Evolutionary conservation across 1,140 invertebrate genomes (phyloP).

Genomic region (Stenopsyche tienmushanensis): DNA sequence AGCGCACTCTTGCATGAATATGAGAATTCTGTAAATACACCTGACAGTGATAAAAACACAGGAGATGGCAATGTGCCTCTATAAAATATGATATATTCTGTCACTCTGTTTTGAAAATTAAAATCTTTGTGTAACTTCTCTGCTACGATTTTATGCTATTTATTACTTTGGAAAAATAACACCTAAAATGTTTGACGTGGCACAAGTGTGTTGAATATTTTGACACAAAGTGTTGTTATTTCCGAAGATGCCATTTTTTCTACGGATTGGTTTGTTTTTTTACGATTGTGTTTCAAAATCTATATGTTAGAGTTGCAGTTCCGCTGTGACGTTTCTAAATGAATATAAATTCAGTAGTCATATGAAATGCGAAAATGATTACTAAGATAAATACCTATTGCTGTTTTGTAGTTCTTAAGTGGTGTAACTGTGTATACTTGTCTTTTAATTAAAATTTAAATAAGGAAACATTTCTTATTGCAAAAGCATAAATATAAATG

Average conservation of each 20-base stretch:
- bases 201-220: too few species aligned
- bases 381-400: neutral
- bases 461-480: slow-evolving; percentile 22
- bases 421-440: slow-evolving; percentile 28
- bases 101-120: neutral
- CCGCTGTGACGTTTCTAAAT: too few species aligned
- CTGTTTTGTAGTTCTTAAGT: slow-evolving; percentile 26
- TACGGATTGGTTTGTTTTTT: too few species aligned
- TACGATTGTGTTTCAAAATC: too few species aligned
- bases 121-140: neutral
- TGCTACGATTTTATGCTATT: too few species aligned
- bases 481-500: neutral
- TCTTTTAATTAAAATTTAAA: slow-evolving; percentile 20
- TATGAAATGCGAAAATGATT: too few species aligned
- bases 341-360: too few species aligned
- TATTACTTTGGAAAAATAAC: too few species aligned
- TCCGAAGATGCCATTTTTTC: too few species aligned
- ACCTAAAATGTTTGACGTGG: too few species aligned
- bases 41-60: slow-evolving; percentile 15
- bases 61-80: slow-evolving; percentile 34
- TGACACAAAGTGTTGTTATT: too few species aligned
- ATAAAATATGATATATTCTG: slow-evolving; percentile 12
- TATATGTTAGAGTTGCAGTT: too few species aligned
- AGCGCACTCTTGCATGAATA: slow-evolving; percentile 33
- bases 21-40: slow-evolving; percentile 26